Base-by-base conservation (phyloP, 2,113 vertebrate genomes). In the Typhlomys cinereus region DNA sequence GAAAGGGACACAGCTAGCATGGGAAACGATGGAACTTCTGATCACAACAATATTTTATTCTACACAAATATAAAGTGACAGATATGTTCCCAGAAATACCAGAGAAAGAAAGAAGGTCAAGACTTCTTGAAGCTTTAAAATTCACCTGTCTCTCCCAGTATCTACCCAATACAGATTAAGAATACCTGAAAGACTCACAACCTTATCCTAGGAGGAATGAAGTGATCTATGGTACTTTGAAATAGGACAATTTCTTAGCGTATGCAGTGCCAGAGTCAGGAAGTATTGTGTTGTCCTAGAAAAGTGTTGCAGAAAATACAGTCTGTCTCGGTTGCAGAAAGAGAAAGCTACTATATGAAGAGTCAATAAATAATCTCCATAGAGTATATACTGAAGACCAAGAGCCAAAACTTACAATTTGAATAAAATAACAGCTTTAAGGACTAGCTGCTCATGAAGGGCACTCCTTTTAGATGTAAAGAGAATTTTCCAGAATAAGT, bases 401-500 rank as follows among this genome's bases (percentile, higher is more conserved):
- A 18, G 48, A 57, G 23, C 50, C 59, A 71, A 89, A 84, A 69
- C 14, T 44, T 82, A 85, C n/a, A 66, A 83, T 6, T 66, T 93
- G 52, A 88, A 74, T 57, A 75, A 80, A 75, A 87, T 6, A 76
- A 34, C 27, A 84, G 85, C 31, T 80, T 71, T 46, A 85, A 75
- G 54, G 15, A 12, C 41, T 64, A 59, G 29, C 4, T 85, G 20
- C 27, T 25, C 36, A 46, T 46, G 41, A 20, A 71, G 20, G 15
- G 1, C 17, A 69, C 7, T 34, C 74, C 41, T 81, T 71, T 83
- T 36, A 57, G 39, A 64, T 36, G 78, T 61, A 83, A 61, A 18
- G 9, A 84, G 21, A 89, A 88, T 61, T 87, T 91, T 85, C 67
- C 59, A 44, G 52, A 70, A 91, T 76, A 23, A 66, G 21, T 85